Evolutionary conservation across 1,140 invertebrate species (phyloP), one percentile per base, ranked within the genome.

Genomic region (Daktulosphaira vitifoliae): DNA sequence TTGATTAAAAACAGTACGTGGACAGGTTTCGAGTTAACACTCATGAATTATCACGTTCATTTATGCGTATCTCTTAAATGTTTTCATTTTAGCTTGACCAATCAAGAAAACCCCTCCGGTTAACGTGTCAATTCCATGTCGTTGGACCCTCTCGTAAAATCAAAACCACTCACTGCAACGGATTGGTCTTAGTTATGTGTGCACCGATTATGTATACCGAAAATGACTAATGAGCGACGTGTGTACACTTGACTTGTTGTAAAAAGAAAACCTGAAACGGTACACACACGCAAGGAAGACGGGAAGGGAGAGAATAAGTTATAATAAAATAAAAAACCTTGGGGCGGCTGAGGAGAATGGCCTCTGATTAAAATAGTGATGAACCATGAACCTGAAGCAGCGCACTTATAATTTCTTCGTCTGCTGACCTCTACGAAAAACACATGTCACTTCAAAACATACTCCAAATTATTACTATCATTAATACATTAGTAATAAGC

Each of bases 161-260:
- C 9, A 38, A 59, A 59, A 59, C 54, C 54, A 59, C 54, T 59
- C 42, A 59, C 38, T 13, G 15, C 20, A 8, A 2, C 46, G 11
- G n/a, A 9, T 11, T 6, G 29, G 29, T 11, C 29, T 11, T 5
- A 33, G 5, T 5, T 33, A 5, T 33, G 11, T 33, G 22, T 26
- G 25, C 53, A 38, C 42, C 38, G 9, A 22, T 3, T 18, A 48
- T 23, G 39, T 25, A 20, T 59, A 59, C 54, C 39, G 42, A 62
- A 62, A 62, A 62, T 62, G 56, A 62, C 56, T 62, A 62, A 62
- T 62, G 56, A 62, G 56, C 42, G 54, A 48, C 56, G 56, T 48
- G 56, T 48, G 56, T 62, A 48, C 56, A 62, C 56, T 59, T 16
- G 54, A 46, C 54, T 59, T 26, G 54, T n/a, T 37, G 54, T 59